Percentiles rank a stretch among this genome's conserved stretches.
phyloP scores from a whole-genome alignment of 2,888 invertebrate genomes.

The Euzophera pinguis region DNA sequence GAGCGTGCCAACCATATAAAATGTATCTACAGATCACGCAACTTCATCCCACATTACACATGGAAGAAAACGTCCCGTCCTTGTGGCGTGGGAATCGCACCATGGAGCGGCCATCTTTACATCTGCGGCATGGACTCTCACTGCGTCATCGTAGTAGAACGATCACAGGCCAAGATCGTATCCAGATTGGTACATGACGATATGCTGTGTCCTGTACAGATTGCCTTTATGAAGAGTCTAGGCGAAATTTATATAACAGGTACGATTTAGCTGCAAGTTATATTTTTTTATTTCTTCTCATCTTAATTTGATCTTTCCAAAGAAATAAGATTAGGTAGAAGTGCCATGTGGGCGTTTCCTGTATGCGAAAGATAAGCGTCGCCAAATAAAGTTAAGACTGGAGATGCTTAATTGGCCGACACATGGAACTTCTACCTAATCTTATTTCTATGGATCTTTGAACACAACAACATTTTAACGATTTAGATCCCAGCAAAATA shows the following conservation, averaged over 20 bases:
- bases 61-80: constrained; percentile 82
- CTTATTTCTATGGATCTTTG: too few relatives aligned
- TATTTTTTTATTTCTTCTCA: too few relatives aligned
- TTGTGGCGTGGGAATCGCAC: constrained; percentile 83
- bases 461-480: too few relatives aligned
- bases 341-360: too few relatives aligned
- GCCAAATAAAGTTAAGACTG: too few relatives aligned
- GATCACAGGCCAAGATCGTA: constrained; percentile 71
- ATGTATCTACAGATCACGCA: constrained; percentile 57
- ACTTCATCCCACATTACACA: constrained; percentile 74
- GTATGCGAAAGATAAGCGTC: too few relatives aligned
- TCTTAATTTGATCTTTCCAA: too few relatives aligned
- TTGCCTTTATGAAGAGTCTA: constrained; percentile 78
- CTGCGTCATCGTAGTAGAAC: constrained; percentile 72
- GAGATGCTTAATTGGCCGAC: too few relatives aligned
- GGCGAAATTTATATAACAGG: constrained; percentile 82
- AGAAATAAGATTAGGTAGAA: too few relatives aligned
- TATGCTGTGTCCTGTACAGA: constrained; percentile 82
- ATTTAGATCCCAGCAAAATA: too few relatives aligned
- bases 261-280: constrained; percentile 24
- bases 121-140: constrained; percentile 85
- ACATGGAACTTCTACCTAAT: too few relatives aligned
- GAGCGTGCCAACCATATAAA: too few relatives aligned
- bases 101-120: constrained; percentile 80
- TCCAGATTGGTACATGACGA: constrained; percentile 72